Conservation (phyloP, 2,888 invertebrate genomes). For the Drosophila meridiana region DNA sequence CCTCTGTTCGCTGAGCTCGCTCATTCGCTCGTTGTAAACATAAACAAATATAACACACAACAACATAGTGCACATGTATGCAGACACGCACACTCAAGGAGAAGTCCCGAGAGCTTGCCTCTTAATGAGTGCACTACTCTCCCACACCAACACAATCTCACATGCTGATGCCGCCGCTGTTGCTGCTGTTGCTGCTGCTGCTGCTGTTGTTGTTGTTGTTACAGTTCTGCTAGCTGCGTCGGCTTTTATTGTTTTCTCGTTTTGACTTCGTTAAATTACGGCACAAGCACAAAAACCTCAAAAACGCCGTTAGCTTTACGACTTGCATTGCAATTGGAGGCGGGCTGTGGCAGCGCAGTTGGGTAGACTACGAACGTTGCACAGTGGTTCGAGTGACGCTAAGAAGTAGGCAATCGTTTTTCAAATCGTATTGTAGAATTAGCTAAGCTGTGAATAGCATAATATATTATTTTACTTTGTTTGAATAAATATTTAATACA, state of each 20-base stretch:
- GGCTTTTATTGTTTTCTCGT: conserved; percentile 80
- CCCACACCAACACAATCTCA: conserved; percentile 36
- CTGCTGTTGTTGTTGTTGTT: conserved; percentile 19
- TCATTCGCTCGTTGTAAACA: conserved; percentile 53
- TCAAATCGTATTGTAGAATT: background rate
- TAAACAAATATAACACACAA: conserved; percentile 69
- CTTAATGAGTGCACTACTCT: conserved; percentile 56
- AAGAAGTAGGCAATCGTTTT: conserved; percentile 18
- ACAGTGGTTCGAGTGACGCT: conserved; percentile 26
- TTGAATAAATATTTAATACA: too few species aligned
- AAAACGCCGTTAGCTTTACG: conserved; percentile 55
- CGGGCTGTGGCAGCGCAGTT: conserved; percentile 16
- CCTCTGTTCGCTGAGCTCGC: conserved; percentile 65
- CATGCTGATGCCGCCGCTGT: conserved; percentile 12
- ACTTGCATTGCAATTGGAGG: conserved; percentile 9
- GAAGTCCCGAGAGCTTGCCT: conserved; percentile 30
- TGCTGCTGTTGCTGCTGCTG: background rate
- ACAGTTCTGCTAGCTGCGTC: conserved; percentile 44
- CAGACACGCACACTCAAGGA: conserved; percentile 23
- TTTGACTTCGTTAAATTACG: conserved; percentile 84
- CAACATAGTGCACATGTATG: conserved; percentile 52
- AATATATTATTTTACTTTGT: too few species aligned
- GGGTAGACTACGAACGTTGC: conserved; percentile 13
- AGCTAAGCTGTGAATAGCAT: too few species aligned
- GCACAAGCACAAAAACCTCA: conserved; percentile 80